A percentile compares a stretch with the other conserved stretches of the same genome.
Conservation (phyloP, 30 jellyfish, hydroid and myxozoan genomes). For the Nemopilema nomurai region DNA sequence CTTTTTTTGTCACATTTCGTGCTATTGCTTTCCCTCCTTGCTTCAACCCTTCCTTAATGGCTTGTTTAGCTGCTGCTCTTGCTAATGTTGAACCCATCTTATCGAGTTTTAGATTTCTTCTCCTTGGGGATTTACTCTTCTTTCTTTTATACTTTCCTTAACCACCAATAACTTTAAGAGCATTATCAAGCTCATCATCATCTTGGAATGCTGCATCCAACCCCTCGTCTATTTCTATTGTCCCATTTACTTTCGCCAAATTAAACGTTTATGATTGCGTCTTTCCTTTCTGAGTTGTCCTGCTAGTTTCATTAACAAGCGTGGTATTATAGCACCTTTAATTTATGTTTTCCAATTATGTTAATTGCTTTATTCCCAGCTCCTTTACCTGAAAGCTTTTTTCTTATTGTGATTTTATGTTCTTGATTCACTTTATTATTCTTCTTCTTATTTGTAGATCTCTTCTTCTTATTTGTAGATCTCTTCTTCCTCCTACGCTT, state of each 20-base stretch:
- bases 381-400: background rate
- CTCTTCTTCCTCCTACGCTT: too few species aligned
- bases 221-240: background rate
- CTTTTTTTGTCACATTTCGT: too few species aligned
- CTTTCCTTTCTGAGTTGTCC: background rate
- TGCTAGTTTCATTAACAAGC: background rate
- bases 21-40: too few species aligned
- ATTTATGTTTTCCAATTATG: background rate
- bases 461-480: too few species aligned
- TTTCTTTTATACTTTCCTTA: background rate
- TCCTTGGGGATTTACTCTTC: background rate
- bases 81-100: background rate
- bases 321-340: background rate
- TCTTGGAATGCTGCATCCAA: background rate
- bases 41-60: background rate
- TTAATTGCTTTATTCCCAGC: background rate
- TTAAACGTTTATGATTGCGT: background rate
- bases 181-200: background rate
- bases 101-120: background rate
- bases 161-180: background rate
- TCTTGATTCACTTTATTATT: background rate
- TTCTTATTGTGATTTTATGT: background rate
- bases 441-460: background rate
- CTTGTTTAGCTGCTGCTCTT: background rate
- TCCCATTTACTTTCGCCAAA: background rate